These are phyloP conservation scores for Hirtodrosophila trivittata DNA, from an alignment of 2,888 invertebrate species.

Conservation along the genomic window DNA sequence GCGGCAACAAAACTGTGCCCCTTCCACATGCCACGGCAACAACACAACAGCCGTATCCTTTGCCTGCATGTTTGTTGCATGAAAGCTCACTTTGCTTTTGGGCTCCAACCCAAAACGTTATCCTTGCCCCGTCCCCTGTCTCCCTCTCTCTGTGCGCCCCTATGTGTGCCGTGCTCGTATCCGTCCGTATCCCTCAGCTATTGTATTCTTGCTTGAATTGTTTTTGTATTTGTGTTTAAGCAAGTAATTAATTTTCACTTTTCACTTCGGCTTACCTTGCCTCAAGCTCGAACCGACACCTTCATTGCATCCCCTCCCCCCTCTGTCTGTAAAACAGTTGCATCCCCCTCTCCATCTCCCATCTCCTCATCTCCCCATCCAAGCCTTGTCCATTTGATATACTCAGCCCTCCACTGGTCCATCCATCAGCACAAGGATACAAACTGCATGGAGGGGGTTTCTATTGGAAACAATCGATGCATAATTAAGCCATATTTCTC, in stretches of 20 bases:
- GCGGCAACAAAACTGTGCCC: slow-evolving; percentile 5
- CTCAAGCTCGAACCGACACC: slow-evolving; percentile 39
- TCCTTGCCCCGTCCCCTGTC: slow-evolving; percentile 4
- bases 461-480: too few species aligned
- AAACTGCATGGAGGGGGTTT: too few species aligned
- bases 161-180: neutral
- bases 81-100: slow-evolving; percentile 16
- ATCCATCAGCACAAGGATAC: too few species aligned
- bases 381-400: too few species aligned
- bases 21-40: neutral
- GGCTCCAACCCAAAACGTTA: neutral
- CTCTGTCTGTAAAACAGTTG: too few species aligned
- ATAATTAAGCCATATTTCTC: too few species aligned
- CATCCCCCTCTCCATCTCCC: neutral
- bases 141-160: slow-evolving; percentile 1
- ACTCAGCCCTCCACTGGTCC: too few species aligned
- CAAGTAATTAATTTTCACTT: slow-evolving; percentile 70
- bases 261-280: slow-evolving; percentile 50
- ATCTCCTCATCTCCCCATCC: too few species aligned
- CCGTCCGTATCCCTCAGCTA: neutral
- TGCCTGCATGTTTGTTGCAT: slow-evolving; percentile 19
- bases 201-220: slow-evolving; percentile 6
- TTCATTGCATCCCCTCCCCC: slow-evolving; percentile 15
- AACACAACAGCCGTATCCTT: slow-evolving; percentile 4
- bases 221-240: slow-evolving; percentile 33